Percentiles rank a stretch among this genome's conserved stretches.
These are phyloP conservation scores for Paratrypauchen microcephalus DNA, from an alignment of 2,797 vertebrate species.

Conservation along the genomic window DNA sequence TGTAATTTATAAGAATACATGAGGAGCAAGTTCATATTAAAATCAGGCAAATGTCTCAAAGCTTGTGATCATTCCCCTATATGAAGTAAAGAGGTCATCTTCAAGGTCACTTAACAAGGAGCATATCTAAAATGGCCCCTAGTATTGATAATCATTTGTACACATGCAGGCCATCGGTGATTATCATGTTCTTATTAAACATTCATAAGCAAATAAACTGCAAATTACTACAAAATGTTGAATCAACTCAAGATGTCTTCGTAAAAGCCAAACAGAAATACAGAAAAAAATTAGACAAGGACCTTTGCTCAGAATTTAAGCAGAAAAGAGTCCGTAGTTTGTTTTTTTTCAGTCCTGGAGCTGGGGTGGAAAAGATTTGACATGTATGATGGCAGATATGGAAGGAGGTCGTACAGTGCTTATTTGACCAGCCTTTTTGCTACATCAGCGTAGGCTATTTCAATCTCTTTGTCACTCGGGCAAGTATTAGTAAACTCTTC, in stretches of 20 bases:
- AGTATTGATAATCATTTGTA: conserved; percentile 44
- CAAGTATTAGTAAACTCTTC: conserved; percentile 99
- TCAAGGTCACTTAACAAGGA: conserved; percentile 61
- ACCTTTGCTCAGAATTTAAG: conserved; percentile 43
- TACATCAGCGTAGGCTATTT: conserved; percentile 95
- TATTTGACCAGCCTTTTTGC: conserved; percentile 97
- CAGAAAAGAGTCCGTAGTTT: conserved; percentile 71
- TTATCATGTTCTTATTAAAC: conserved; percentile 17
- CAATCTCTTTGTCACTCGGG: conserved; percentile 95
- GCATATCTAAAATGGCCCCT: conserved; percentile 22
- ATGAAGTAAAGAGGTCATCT: conserved; percentile 41
- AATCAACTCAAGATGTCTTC: conserved; percentile 43
- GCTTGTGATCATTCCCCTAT: conserved; percentile 34
- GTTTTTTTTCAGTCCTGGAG: conserved; percentile 56
- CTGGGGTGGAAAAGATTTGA: conserved; percentile 20
- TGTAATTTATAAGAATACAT: conserved; percentile 46
- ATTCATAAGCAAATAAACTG: conserved; percentile 37
- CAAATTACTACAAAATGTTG: conserved; percentile 25
- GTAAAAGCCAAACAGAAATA: conserved; percentile 35
- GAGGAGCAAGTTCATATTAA: conserved; percentile 40
- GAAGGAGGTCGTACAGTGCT: conserved; percentile 31
- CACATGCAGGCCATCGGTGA: conserved; percentile 27
- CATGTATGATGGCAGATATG: background rate
- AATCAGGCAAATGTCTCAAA: conserved; percentile 37
- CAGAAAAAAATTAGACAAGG: conserved; percentile 16